Evolutionary conservation across 2,113 vertebrate genomes (phyloP).

Genomic region (Toxotes chatareus): DNA sequence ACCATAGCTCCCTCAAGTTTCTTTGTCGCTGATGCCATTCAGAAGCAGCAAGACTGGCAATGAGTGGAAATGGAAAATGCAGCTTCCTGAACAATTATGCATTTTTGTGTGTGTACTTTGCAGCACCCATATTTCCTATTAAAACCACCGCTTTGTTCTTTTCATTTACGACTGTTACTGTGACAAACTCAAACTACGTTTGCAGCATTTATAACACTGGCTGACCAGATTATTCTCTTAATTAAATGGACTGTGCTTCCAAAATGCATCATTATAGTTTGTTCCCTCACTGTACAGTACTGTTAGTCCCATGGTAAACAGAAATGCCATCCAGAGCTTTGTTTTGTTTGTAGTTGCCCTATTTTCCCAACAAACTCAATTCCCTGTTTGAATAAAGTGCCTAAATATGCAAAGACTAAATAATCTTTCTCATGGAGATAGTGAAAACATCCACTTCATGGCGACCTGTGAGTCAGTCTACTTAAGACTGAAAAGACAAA

Average conservation of each 20-base stretch:
- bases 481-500: slow-evolving; percentile 63
- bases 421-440: slow-evolving; percentile 48
- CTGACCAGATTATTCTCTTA: slow-evolving; percentile 25
- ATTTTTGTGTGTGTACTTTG: slow-evolving; percentile 12
- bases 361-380: slow-evolving; percentile 54
- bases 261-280: slow-evolving; percentile 41
- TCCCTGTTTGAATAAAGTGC: slow-evolving; percentile 53
- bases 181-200: slow-evolving; percentile 16
- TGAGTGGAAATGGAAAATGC: slow-evolving; percentile 13
- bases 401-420: slow-evolving; percentile 66
- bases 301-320: slow-evolving; percentile 46
- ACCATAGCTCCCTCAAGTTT: not conserved
- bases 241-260: slow-evolving; percentile 34
- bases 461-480: slow-evolving; percentile 59
- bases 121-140: not conserved
- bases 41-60: slow-evolving; percentile 16
- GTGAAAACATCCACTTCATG: slow-evolving; percentile 54
- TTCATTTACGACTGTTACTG: not conserved
- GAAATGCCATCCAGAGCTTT: slow-evolving; percentile 51
- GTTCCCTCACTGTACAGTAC: slow-evolving; percentile 15
- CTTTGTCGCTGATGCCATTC: slow-evolving; percentile 15
- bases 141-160: slow-evolving; percentile 24
- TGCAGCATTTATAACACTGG: slow-evolving; percentile 4
- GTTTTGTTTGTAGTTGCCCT: slow-evolving; percentile 60
- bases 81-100: slow-evolving; percentile 25